Percentiles rank a stretch among this genome's conserved stretches.
phyloP scores from a whole-genome alignment of 2,113 vertebrate species.

The Spheniscus mendiculus region DNA sequence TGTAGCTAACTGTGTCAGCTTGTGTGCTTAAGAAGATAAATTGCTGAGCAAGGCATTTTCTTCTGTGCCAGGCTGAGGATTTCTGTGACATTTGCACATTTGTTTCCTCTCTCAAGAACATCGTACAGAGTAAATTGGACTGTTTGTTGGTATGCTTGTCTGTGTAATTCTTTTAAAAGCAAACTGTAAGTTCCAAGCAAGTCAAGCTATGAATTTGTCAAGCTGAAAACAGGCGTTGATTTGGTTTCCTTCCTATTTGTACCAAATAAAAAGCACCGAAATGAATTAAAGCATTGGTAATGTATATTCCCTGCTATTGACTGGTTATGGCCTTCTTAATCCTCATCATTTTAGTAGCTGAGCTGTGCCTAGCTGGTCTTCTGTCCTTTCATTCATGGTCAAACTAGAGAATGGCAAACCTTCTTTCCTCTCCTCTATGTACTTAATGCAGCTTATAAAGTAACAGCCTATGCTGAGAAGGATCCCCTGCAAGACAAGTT shows the following conservation, averaged over 20 bases:
- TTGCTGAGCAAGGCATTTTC: not conserved
- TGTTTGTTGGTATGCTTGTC: not conserved
- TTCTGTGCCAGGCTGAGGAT: not conserved
- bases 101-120: not conserved
- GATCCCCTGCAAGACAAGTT: not conserved
- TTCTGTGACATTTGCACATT: not conserved
- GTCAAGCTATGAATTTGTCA: not conserved
- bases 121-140: not conserved
- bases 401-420: not conserved
- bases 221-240: not conserved
- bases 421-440: not conserved
- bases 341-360: not conserved
- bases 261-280: not conserved
- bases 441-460: not conserved
- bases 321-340: not conserved
- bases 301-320: not conserved
- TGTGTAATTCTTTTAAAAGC: not conserved
- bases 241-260: not conserved
- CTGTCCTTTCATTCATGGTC: not conserved
- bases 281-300: not conserved
- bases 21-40: not conserved
- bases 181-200: not conserved
- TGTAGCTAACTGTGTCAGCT: not conserved
- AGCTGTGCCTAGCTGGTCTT: not conserved
- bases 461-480: not conserved